Percentiles rank a stretch among this genome's conserved stretches.
phyloP scores from a whole-genome alignment of 2,113 vertebrate species.

The Nanorana parkeri region DNA sequence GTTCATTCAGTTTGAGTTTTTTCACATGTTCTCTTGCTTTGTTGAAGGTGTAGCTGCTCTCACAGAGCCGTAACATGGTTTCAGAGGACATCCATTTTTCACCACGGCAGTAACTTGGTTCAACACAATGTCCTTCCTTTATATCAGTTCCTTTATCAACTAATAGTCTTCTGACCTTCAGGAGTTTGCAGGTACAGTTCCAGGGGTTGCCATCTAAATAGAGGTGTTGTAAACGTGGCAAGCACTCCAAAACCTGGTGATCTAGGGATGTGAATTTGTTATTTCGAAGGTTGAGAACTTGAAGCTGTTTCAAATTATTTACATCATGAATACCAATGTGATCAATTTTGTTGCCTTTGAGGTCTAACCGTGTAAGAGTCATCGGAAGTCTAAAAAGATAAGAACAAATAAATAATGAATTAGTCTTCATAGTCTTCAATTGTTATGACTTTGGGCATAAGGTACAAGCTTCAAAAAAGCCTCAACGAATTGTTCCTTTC shows the following conservation, averaged over 20 bases:
- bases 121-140: constrained; percentile 73
- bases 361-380: constrained; percentile 77
- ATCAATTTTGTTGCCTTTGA: constrained; percentile 79
- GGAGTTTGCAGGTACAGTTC: constrained; percentile 81
- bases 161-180: constrained; percentile 70
- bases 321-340: constrained; percentile 73
- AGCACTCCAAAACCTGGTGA: constrained; percentile 68
- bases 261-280: constrained; percentile 77
- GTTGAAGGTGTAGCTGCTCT: constrained; percentile 60
- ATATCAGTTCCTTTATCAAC: constrained; percentile 76
- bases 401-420: neutral
- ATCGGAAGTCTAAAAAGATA: constrained; percentile 74
- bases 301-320: constrained; percentile 77
- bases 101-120: constrained; percentile 69
- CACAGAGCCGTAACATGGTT: constrained; percentile 74
- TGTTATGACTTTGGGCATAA: neutral
- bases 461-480: too few species aligned
- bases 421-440: too few species aligned
- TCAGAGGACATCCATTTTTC: constrained; percentile 80
- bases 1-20: constrained; percentile 59
- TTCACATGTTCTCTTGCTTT: constrained; percentile 57
- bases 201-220: constrained; percentile 82
- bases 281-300: constrained; percentile 82
- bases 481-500: too few species aligned
- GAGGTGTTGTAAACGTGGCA: constrained; percentile 75